phyloP scores from a whole-genome alignment of 23 tunicate species.

The Clavelina lepadiformis region DNA sequence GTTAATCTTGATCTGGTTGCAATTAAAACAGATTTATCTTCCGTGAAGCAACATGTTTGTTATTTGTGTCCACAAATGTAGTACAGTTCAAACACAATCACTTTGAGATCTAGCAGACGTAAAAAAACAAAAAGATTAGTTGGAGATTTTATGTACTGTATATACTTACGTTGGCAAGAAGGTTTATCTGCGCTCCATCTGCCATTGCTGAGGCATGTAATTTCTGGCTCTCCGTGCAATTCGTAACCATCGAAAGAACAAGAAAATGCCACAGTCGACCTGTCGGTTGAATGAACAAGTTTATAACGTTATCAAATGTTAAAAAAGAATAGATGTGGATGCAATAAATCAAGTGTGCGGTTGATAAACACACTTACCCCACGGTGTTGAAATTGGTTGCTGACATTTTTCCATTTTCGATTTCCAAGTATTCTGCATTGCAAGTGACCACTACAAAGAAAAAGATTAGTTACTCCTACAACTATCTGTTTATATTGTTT shows the following conservation, averaged over 20 bases:
- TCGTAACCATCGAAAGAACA: slow-evolving; percentile 40
- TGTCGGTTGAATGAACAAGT: background rate
- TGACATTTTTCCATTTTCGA: slow-evolving; percentile 33
- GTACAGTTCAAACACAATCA: no score
- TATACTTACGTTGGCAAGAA: slow-evolving; percentile 56
- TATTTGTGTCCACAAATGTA: no score
- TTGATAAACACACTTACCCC: slow-evolving; percentile 18
- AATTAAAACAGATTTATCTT: no score
- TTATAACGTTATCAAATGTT: background rate
- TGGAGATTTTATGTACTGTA: no score
- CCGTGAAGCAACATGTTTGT: no score
- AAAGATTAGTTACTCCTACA: no score
- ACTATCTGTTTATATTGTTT: no score
- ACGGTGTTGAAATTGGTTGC: slow-evolving; percentile 19
- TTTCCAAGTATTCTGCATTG: slow-evolving; percentile 16
- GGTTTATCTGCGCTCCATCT: slow-evolving; percentile 60
- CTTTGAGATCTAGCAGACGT: no score
- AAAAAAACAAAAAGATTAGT: no score
- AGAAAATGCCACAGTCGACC: slow-evolving; percentile 15
- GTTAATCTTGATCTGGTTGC: no score
- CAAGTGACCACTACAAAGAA: slow-evolving; percentile 32
- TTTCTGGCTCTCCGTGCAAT: slow-evolving; percentile 27
- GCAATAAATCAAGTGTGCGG: background rate
- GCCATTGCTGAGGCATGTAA: slow-evolving; percentile 51
- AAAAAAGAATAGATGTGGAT: background rate